Evolutionary conservation across 1,140 invertebrate genomes (phyloP), one percentile per base, ranked within the genome.

Genomic region (Zaprionus gabonicus): DNA sequence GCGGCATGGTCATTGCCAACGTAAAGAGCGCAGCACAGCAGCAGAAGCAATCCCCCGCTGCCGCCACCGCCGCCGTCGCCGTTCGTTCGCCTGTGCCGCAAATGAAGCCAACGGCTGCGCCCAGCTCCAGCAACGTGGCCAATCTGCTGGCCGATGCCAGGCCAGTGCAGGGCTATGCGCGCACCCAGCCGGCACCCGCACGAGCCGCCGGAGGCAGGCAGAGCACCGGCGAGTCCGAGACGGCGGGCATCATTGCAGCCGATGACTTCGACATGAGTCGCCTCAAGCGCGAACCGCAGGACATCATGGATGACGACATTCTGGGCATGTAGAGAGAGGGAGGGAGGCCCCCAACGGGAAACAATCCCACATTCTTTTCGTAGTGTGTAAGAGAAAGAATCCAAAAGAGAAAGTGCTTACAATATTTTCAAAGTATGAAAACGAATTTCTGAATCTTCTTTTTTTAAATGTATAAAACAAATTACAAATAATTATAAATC

Each of bases 171-270:
- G 6, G 4, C 12, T 25, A 63, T 13, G 20, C n/a, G 46, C 25
- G 12, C 31, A 17, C 13, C 23, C 17, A 15, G 28, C 1, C 7
- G 4, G n/a, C 1, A 13, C n/a, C 3, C 31, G 15, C 15, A 27
- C 41, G n/a, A 9, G 0, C 46, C 53, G 25, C 5, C 31, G 27
- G 31, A 46, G 36, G 12, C 25, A 28, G 46, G 13, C 5, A 23
- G 6, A 44, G 31, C 5, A n/a, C 2, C 6, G 63, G 28, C 12
- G 20, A 69, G 1, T 13, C 66, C 2, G 63, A 80, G 46, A 82
- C 49, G 4, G 83, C 83, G 1, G 80, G 80, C 77, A 80, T 68
- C 12, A 87, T 87, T 57, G 83, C 80, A 7, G 83, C 83, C 20
- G 83, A 87, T 27, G 78, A 87, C 23, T 87, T 80, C 4, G 58